Conservation (phyloP, 2,888 invertebrate genomes). For the Tiliacea aurago region DNA sequence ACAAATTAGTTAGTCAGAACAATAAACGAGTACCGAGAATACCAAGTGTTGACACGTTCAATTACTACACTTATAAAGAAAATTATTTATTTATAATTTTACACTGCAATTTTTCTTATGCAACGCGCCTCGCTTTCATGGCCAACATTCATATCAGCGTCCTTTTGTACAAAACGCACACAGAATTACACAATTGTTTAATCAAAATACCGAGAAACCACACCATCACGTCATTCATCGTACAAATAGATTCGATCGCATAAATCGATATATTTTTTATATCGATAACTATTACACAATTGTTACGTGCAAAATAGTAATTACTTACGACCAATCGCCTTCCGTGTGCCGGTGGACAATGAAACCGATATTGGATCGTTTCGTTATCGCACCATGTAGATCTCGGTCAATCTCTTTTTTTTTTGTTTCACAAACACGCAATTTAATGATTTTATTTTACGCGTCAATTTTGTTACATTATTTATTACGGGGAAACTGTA, state of each 20-base stretch:
- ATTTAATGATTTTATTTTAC: conserved; percentile 77
- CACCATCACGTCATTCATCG: conserved; percentile 63
- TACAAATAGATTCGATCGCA: conserved; percentile 67
- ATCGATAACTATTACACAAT: conserved; percentile 82
- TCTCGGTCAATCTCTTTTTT: conserved; percentile 86
- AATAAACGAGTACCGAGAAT: conserved; percentile 10
- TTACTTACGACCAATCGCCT: conserved; percentile 81
- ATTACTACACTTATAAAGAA: conserved; percentile 50
- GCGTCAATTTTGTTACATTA: conserved; percentile 64
- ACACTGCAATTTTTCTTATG: conserved; percentile 48
- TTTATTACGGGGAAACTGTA: conserved; percentile 51
- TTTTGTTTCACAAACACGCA: conserved; percentile 83
- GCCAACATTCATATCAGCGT: conserved; percentile 45
- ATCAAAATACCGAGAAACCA: conserved; percentile 66
- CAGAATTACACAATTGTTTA: conserved; percentile 61
- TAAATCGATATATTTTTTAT: conserved; percentile 74
- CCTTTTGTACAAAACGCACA: conserved; percentile 53
- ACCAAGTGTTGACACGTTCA: conserved; percentile 10
- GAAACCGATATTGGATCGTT: conserved; percentile 84
- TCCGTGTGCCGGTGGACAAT: conserved; percentile 86
- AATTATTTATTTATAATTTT: conserved; percentile 45
- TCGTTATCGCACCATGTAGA: conserved; percentile 79
- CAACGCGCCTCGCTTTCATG: conserved; percentile 54
- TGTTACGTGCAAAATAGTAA: conserved; percentile 85
- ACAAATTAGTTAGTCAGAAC: not conserved